These are phyloP conservation scores for Tauraco erythrolophus DNA, from an alignment of 2,113 vertebrate species.

Conservation along the genomic window DNA sequence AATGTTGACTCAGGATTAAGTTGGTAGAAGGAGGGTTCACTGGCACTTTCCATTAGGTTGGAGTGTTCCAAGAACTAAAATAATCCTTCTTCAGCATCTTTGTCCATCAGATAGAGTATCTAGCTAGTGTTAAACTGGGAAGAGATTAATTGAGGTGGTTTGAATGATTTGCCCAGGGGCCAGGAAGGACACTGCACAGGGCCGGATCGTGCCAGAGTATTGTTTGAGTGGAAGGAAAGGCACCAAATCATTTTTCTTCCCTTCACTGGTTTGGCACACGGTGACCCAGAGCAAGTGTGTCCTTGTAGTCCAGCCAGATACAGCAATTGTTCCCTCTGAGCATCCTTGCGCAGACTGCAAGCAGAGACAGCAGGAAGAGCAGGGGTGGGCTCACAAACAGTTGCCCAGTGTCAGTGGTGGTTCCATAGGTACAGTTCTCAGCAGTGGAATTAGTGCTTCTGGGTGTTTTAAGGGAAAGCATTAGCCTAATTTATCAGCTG, in stretches of 20 bases:
- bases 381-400: background rate
- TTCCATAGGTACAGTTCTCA: background rate
- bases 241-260: background rate
- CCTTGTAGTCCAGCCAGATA: background rate
- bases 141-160: slow-evolving; percentile 1
- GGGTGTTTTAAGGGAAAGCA: background rate
- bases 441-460: background rate
- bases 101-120: background rate
- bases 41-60: background rate
- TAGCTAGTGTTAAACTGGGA: background rate
- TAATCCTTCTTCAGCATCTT: background rate
- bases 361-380: background rate
- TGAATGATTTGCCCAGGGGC: background rate
- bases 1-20: background rate
- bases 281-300: background rate
- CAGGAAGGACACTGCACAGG: background rate
- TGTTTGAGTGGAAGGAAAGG: background rate
- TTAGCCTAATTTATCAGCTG: background rate
- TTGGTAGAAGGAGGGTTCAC: background rate
- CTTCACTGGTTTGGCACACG: background rate
- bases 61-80: background rate
- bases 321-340: background rate
- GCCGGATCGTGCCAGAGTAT: background rate
- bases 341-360: background rate
- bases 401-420: background rate